Evolutionary conservation across 2,113 vertebrate species (phyloP), one percentile per base, ranked within the genome.

Genomic region (Castor canadensis): DNA sequence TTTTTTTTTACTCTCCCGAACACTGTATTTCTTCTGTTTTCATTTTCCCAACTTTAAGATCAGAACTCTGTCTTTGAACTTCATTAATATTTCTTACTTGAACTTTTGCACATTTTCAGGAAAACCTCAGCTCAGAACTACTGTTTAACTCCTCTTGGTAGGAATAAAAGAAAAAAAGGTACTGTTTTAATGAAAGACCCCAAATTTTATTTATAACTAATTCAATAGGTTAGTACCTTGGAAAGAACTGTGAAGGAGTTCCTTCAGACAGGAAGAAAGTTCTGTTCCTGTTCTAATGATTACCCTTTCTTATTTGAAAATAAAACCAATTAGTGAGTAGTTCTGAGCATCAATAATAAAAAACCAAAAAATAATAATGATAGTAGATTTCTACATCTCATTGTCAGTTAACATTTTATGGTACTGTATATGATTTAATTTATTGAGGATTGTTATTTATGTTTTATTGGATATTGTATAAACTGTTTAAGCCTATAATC

Each of bases 361-460:
- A 32, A 19, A 73, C 58, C 32, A 49, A 40, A 45, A 67, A 71
- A 38, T 64, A 38, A 58, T 67, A 64, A 87, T 88, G 72, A 91
- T 79, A 32, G 73, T 47, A 66, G 22, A 73, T 96, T 85, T 79
- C 43, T 40, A 81, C 93, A 95, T 96, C 93, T 96, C 90, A 96
- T 79, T 93, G 88, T 97, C 91, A 90, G 49, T 77, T 88, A 91
- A 96, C 91, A 95, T 80, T 87, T 94, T 79, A 90, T 97, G 95
- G 97, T 97, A 98, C 97, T 98, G 95, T 97, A 96, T 87, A 81
- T 92, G 91, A 95, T 83, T 97, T 85, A 96, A 95, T 92, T 97
- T 97, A 97, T 96, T 95, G 73, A 95, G 32, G 20, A 82, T 91
- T 86, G n/a, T 87, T 97, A 95, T 97, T 97, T 97, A 96, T 95